Evolutionary conservation across 2,113 vertebrate genomes (phyloP), one percentile per base, ranked within the genome.

Genomic region (Alosa alosa): DNA sequence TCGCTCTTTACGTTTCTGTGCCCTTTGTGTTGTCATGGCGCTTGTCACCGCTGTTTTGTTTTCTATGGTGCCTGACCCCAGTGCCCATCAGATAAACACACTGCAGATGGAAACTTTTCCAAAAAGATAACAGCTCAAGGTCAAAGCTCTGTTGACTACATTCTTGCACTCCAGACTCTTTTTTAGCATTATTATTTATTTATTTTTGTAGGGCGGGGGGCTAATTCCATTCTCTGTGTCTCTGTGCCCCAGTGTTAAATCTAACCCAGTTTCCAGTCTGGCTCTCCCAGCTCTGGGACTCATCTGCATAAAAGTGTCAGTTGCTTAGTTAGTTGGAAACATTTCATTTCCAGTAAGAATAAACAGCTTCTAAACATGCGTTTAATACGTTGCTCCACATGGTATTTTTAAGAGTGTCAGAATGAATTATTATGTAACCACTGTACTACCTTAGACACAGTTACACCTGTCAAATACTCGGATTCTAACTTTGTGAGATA

Each of bases 1-100:
- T 4, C 60, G 10, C 60, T 25, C 25, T 68, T 31, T 25, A 31
- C 60, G n/a, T 68, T 25, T 25, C n/a, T 68, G 22, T 68, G 60
- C 22, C 60, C 82, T 83, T 72, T 52, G 81, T 82, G 84, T 82
- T 82, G 55, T 81, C 60, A 68, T 25, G 60, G 60, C 25, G 60
- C 6, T 68, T 45, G 0, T 87, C 86, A 81, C 50, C 18, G 81
- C 52, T 25, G 60, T 68, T 25, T 68, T 68, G 60, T 68, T 68
- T 64, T 78, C 31, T 55, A 41, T 41, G 81, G 82, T 60, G 36
- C 82, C 50, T 86, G 84, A 87, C 86, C 82, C 82, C 36, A 72
- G 47, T 81, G 82, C 72, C 10, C 47, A 46, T 60, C 83, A 81
- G 83, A 84, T 84, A 46, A 87, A 86, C 84, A 87, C 39, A 84